phyloP scores from a whole-genome alignment of 2,113 vertebrate genomes.

The Nansenia antarctica region DNA sequence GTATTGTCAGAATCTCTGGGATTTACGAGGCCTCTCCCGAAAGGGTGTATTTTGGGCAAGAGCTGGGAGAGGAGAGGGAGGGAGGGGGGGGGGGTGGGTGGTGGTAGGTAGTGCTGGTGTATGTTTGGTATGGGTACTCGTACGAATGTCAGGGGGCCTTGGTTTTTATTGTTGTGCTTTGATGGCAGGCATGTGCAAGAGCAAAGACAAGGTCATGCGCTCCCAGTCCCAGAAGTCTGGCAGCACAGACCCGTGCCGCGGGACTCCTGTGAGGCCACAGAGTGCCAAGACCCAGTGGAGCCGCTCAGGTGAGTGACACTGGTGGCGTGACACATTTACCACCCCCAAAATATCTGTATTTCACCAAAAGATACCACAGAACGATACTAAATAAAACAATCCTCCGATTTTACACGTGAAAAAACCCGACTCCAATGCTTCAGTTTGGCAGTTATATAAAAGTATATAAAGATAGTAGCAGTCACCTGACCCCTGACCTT shows the following conservation, averaged over 20 bases:
- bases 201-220: conserved; percentile 35
- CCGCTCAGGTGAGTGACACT: conserved; percentile 57
- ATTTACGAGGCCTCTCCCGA: background rate
- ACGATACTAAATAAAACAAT: background rate
- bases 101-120: background rate
- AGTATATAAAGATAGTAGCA: background rate
- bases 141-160: background rate
- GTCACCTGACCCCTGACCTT: conserved; percentile 1
- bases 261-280: conserved; percentile 31
- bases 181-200: conserved; percentile 37
- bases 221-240: conserved; percentile 24
- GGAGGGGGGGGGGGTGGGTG: background rate
- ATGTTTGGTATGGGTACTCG: conserved; percentile 4
- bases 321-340: background rate
- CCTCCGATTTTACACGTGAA: too few species aligned
- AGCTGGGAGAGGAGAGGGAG: background rate
- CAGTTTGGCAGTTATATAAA: too few species aligned
- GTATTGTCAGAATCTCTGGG: background rate
- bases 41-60: background rate
- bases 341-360: background rate
- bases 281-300: conserved; percentile 51
- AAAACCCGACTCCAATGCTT: too few species aligned
- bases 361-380: background rate
- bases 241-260: background rate
- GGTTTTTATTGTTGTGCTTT: conserved; percentile 14